Conservation (phyloP, 2,113 vertebrate species). For the Pipra filicauda region DNA sequence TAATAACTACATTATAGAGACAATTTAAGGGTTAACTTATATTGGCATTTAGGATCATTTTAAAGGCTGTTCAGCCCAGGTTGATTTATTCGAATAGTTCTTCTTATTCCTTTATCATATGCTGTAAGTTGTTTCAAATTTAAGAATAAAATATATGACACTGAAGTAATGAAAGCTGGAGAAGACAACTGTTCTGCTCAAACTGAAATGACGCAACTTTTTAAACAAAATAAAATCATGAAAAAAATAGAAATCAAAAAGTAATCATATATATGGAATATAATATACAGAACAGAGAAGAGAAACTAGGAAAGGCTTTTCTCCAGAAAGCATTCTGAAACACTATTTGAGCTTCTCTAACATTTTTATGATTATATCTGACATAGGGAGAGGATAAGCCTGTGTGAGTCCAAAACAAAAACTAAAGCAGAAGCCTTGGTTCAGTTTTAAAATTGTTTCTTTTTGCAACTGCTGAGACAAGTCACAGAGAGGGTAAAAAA, state of each 20-base stretch:
- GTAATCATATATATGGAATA: background rate
- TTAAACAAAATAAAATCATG: background rate
- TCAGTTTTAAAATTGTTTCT: background rate
- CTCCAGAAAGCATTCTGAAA: background rate
- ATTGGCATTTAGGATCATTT: background rate
- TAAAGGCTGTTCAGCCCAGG: background rate
- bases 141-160: background rate
- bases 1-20: background rate
- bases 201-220: background rate
- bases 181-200: background rate
- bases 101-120: background rate
- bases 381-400: background rate
- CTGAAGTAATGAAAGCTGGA: background rate
- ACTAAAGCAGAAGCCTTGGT: background rate
- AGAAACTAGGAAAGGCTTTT: background rate
- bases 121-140: background rate
- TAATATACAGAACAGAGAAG: background rate
- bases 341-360: background rate
- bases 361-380: background rate
- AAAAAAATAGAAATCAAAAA: background rate
- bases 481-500: background rate
- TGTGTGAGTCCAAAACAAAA: background rate
- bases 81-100: background rate
- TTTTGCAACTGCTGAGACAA: background rate
- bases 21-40: background rate